phyloP scores from a whole-genome alignment of 2,113 vertebrate genomes.

The Camelus bactrianus region DNA sequence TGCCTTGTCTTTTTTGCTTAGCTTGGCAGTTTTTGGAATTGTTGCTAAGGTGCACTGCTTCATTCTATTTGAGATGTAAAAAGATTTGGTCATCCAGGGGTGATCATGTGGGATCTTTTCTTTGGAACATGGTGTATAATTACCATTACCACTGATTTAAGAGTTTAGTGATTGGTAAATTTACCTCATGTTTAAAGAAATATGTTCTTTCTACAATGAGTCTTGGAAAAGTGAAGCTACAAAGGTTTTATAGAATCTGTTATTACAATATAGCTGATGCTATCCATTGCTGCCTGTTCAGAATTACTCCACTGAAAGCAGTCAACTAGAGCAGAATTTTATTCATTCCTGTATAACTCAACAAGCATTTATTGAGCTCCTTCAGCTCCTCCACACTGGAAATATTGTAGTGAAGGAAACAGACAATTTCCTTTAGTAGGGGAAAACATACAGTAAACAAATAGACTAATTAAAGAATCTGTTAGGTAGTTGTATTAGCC shows the following conservation, averaged over 20 bases:
- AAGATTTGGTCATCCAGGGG: not conserved
- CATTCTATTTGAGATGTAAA: not conserved
- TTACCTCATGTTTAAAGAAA: not conserved
- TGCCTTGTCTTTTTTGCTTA: not conserved
- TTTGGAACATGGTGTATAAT: not conserved
- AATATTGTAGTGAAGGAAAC: not conserved
- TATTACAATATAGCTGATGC: not conserved
- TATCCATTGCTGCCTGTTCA: not conserved
- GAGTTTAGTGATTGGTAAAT: not conserved
- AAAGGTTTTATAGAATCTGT: not conserved
- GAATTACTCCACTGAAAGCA: not conserved
- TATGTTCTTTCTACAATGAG: not conserved
- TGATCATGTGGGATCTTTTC: not conserved
- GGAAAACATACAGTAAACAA: not conserved
- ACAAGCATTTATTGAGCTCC: not conserved
- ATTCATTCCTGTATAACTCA: not conserved
- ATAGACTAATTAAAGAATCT: not conserved
- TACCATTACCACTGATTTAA: not conserved
- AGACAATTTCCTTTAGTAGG: not conserved
- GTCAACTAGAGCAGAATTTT: not conserved
- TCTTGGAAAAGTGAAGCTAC: not conserved
- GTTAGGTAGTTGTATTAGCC: not conserved
- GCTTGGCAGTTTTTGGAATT: not conserved
- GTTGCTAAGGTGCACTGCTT: not conserved
- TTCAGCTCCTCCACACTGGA: not conserved